Evolutionary conservation across 1,140 invertebrate species (phyloP), one percentile per base, ranked within the genome.

Genomic region (Lanistes nyassanus): DNA sequence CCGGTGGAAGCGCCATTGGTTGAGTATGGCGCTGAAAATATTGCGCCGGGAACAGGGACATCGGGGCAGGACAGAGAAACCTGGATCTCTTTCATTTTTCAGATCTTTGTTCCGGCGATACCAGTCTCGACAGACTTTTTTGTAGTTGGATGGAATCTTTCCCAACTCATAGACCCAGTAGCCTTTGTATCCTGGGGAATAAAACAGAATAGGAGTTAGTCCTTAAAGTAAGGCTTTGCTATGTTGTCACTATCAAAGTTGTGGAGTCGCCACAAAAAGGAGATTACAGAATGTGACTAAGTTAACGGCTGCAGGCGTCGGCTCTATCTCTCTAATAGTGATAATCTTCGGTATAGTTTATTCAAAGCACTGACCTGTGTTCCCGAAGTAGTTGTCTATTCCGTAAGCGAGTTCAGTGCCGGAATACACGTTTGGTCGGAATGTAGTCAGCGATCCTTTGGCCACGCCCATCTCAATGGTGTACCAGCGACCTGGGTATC

Each of bases 401-500:
- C 5, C 36, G 36, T 67, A 67, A 0, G 65, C 65, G 19, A 7
- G 16, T 21, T 42, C 42, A 23, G 65, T 67, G 19, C 42, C 42
- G 7, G 65, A 36, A n/a, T 67, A 67, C 16, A 67, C 2, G 37
- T 42, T 67, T 23, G 23, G 65, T 23, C 42, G 65, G 26, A 39
- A 67, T 36, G 37, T 67, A n/a, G 37, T 39, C 9, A 21, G 19
- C 6, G 6, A 11, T 36, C 65, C 65, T 36, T 67, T 39, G 0
- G 65, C 37, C 13, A 67, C 65, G 11, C 65, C 65, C 65, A 67
- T 67, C 36, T 39, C n/a, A 39, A 67, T 39, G 65, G 0, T 39
- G 42, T 36, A 67, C 65, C 65, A 67, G 37, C 13, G 65, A 16
- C 65, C 65, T 37, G 36, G 37, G 39, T 67, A 67, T 0, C 4